Evolutionary conservation across 2,888 invertebrate genomes (phyloP), one percentile per base, ranked within the genome.

Genomic region (Anorthoa munda): DNA sequence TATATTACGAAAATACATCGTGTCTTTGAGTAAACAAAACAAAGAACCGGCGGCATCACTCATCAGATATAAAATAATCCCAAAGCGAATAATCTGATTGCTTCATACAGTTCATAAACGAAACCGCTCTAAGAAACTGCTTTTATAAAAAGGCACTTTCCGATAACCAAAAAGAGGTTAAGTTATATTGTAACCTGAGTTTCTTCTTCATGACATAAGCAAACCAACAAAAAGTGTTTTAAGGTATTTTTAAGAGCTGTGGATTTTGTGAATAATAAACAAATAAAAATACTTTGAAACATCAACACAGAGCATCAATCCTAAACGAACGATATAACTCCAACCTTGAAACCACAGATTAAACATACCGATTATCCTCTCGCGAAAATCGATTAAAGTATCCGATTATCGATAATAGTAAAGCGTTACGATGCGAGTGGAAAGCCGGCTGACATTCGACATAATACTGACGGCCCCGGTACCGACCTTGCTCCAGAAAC

Each of bases 401-500:
- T 48, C 66, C 87, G 89, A 89, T 90, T 90, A 90, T 86, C 87
- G 87, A 89, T 91, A 82, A 82, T 82, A 87, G 83, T 66, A 66
- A 68, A 79, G 17, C 72, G 87, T 91, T 92, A 92, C 93, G 92
- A 92, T 93, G 93, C 94, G 93, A 94, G 94, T 93, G 91, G 86
- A 87, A 86, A 86, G 86, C 86, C 67, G 53, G 69, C 90, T 93
- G 94, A 94, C 95, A 94, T 95, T 94, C 92, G 93, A 89, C 93
- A 93, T 92, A 86, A 89, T 90, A 76, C 51, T 63, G 55, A 46
- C 65, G 94, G 90, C 95, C 93, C 93, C 94, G 94, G 93, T 87
- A 67, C 63, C 88, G 93, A 95, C 96, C 96, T 96, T 96, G 96
- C 95, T 96, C 96, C 89, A 95, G 92, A 91, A 94, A 94, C 88